Evolutionary conservation across 2,113 vertebrate species (phyloP).

Genomic region (Oxyura jamaicensis): DNA sequence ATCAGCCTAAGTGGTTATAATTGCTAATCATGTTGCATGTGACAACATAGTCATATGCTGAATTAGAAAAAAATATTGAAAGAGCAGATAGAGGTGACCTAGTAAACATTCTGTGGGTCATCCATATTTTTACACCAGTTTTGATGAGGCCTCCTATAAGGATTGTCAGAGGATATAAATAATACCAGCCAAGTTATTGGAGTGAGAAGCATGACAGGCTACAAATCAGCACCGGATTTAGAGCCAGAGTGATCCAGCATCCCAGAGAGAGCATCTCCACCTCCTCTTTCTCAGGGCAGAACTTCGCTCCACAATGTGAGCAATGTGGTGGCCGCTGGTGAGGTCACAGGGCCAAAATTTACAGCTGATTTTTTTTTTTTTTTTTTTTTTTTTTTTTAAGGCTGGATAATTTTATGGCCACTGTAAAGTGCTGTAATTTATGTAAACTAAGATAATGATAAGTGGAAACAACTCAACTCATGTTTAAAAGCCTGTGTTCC

Average conservation of each 20-base stretch:
- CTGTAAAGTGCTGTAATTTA: slow-evolving; percentile 1
- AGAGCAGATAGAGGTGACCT: background rate
- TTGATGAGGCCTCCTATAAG: background rate
- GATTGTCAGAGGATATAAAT: background rate
- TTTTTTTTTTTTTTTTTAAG: slow-evolving; percentile 52
- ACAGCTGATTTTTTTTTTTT: slow-evolving; percentile 29
- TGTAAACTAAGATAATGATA: slow-evolving; percentile 46
- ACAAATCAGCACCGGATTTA: background rate
- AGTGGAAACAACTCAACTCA: slow-evolving; percentile 6
- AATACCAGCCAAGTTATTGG: background rate
- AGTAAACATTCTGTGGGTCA: background rate
- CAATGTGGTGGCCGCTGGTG: background rate
- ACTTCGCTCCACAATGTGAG: background rate
- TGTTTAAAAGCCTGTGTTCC: slow-evolving; percentile 34
- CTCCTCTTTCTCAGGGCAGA: background rate
- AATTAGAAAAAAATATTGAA: background rate
- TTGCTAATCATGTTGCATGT: background rate
- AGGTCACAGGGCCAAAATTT: background rate
- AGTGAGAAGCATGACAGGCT: background rate
- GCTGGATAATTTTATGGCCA: slow-evolving; percentile 12
- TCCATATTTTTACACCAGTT: background rate
- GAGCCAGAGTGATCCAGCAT: background rate
- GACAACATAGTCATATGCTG: background rate
- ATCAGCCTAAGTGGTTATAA: background rate
- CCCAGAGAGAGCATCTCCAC: background rate